Evolutionary conservation across 2,888 invertebrate genomes (phyloP).

Genomic region (Julus scandinavius): DNA sequence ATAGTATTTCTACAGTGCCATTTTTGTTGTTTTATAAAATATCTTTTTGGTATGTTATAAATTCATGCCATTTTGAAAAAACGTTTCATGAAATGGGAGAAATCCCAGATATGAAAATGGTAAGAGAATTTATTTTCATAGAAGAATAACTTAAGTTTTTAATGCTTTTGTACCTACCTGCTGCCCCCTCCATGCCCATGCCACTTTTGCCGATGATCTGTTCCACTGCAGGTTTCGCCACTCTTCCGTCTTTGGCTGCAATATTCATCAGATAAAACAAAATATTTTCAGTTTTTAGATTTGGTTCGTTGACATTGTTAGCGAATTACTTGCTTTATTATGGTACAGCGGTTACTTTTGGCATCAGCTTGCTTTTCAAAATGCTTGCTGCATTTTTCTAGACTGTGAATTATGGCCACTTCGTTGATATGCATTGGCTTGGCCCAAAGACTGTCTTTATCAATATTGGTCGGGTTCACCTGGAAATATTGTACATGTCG

Average conservation of each 20-base stretch:
- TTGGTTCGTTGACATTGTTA: not conserved
- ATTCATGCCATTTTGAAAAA: no score
- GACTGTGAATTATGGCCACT: not conserved
- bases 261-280: not conserved
- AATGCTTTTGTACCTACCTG: not conserved
- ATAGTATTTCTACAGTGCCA: no score
- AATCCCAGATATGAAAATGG: no score
- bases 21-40: no score
- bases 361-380: not conserved
- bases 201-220: not conserved
- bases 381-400: not conserved
- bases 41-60: no score
- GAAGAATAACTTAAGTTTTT: no score
- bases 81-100: no score
- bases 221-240: no score
- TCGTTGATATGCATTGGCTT: not conserved
- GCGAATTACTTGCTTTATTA: not conserved
- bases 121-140: no score
- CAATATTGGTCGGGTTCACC: not conserved
- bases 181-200: not conserved
- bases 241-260: not conserved
- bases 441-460: not conserved
- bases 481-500: not conserved
- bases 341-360: not conserved
- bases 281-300: not conserved